Conservation (phyloP, 2,888 invertebrate species). For the Drosophila bunnanda region DNA sequence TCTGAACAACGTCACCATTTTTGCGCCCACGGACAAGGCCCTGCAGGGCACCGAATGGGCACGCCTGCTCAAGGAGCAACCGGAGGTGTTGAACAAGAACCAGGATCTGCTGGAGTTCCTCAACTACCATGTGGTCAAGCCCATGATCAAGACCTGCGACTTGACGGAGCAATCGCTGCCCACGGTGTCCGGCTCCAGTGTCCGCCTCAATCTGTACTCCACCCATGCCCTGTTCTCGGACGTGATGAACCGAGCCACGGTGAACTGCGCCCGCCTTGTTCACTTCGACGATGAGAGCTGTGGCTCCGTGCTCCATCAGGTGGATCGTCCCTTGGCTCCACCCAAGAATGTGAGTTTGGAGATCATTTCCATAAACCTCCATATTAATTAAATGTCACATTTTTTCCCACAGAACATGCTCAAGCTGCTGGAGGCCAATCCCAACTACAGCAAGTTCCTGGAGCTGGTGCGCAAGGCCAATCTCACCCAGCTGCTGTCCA, state of each 20-base stretch:
- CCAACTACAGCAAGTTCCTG: conserved; percentile 84
- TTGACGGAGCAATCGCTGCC: conserved; percentile 86
- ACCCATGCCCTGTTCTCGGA: conserved; percentile 86
- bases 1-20: conserved; percentile 87
- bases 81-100: conserved; percentile 80
- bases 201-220: conserved; percentile 87
- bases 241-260: conserved; percentile 87
- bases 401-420: conserved; percentile 74
- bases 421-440: conserved; percentile 80
- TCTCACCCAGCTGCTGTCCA: conserved; percentile 80
- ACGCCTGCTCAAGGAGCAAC: conserved; percentile 82
- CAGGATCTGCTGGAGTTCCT: conserved; percentile 86
- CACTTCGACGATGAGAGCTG: conserved; percentile 88
- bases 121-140: conserved; percentile 87
- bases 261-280: conserved; percentile 88
- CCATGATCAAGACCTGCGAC: conserved; percentile 86
- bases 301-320: conserved; percentile 88
- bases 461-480: conserved; percentile 82
- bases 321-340: conserved; percentile 86
- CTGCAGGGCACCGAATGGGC: conserved; percentile 85
- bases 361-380: too few relatives aligned
- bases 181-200: conserved; percentile 85
- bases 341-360: conserved; percentile 76
- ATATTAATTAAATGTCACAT: background rate
- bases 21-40: conserved; percentile 88